A percentile compares a stretch with the other conserved stretches of the same genome.
Evolutionary conservation across 2,888 invertebrate species (phyloP).

Genomic region (Tigriopus californicus): DNA sequence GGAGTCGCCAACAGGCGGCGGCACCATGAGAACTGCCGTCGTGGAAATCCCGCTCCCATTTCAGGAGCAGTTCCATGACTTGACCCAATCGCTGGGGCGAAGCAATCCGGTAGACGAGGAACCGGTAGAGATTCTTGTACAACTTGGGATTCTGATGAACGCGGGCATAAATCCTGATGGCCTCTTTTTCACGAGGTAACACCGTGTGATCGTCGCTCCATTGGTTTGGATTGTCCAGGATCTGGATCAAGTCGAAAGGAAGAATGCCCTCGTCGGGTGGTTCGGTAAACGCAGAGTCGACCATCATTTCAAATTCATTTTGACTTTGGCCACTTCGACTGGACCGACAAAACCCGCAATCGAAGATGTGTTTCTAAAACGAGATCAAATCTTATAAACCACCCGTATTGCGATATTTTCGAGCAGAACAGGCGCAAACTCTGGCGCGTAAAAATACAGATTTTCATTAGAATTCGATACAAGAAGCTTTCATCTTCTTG

Average conservation of each 20-base stretch:
- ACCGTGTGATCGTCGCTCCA: not conserved
- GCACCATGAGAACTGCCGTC: not conserved
- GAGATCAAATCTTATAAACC: no score
- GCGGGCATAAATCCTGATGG: not conserved
- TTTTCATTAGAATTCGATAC: no score
- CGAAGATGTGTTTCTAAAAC: slow-evolving; percentile 3
- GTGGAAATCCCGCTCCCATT: slow-evolving; percentile 9
- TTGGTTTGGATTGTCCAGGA: not conserved
- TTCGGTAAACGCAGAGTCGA: no score
- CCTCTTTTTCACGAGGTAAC: not conserved
- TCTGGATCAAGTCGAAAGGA: slow-evolving; percentile 2
- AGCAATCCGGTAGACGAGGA: not conserved
- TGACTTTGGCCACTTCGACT: no score
- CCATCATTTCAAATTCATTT: no score
- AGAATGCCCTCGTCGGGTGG: not conserved
- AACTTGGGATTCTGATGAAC: slow-evolving; percentile 4
- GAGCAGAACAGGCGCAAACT: no score
- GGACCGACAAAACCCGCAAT: not conserved
- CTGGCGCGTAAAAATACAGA: no score
- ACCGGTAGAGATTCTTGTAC: slow-evolving; percentile 2
- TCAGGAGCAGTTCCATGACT: not conserved
- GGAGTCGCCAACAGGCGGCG: slow-evolving; percentile 4
- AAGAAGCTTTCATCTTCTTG: no score
- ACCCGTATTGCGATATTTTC: no score
- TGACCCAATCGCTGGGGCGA: not conserved